Evolutionary conservation across 2,797 vertebrate genomes (phyloP), one percentile per base, ranked within the genome.

Genomic region (Esox lucius): DNA sequence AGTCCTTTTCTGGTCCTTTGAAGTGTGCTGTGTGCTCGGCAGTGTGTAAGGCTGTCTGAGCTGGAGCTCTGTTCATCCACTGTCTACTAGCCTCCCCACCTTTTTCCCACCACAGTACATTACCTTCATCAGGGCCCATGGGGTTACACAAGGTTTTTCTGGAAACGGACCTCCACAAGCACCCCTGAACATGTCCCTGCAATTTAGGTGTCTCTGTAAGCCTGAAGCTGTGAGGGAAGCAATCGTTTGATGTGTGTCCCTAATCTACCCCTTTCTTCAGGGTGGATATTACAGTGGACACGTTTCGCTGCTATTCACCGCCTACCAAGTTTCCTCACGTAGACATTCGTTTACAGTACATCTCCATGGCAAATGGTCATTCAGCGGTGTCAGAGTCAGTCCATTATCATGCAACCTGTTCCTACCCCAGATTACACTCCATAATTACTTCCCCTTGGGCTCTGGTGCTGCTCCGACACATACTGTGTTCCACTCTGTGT

Each of bases 401-500:
- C n/a, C 17, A 16, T 24, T 59, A 12, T 59, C n/a, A 11, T 24
- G 8, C 4, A 24, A 59, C 22, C 8, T 59, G 56, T 59, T 59
- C 56, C 56, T 9, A 53, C 49, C 16, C 17, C 53, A 59, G 53
- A 22, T 59, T 59, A 22, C 19, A 59, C 11, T 46, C 19, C 53
- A 22, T 59, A 3, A 46, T 46, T 1, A 46, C 1, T 46, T 8
- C 11, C 42, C n/a, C 56, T 3, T 2, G 7, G 8, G 9, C 56
- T 22, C 24, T 59, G 56, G n/a, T n/a, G 56, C 8, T 24, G 16
- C n/a, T 59, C n/a, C 6, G 56, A 59, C 56, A 59, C 56, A 59
- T 59, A n/a, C 51, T 13, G 53, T 79, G 22, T 75, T 80, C 84
- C 79, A 80, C 82, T 83, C 82, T 81, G 68, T 71, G 15, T 19